phyloP scores from a whole-genome alignment of 2,113 vertebrate species.

The Python bivittatus region DNA sequence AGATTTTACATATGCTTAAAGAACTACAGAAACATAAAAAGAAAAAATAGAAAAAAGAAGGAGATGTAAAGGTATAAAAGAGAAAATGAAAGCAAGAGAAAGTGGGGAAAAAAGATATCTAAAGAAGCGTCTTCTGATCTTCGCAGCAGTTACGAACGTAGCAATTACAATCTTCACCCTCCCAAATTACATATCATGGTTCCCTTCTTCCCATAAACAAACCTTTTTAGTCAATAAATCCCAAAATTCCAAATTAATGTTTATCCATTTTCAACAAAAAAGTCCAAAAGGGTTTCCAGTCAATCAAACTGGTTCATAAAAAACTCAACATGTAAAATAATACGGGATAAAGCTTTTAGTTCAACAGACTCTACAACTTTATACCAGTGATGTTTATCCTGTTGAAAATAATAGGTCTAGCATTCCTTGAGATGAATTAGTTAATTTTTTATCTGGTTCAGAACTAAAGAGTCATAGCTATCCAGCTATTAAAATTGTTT shows the following conservation, averaged over 20 bases:
- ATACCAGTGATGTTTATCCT: background rate
- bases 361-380: background rate
- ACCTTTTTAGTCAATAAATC: background rate
- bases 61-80: background rate
- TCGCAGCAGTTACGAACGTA: background rate
- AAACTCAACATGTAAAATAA: background rate
- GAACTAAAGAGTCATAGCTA: background rate
- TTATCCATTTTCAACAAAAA: background rate
- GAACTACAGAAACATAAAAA: background rate
- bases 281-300: background rate
- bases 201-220: background rate
- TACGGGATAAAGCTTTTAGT: background rate
- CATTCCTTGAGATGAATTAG: background rate
- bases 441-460: background rate
- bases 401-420: background rate
- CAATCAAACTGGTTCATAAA: background rate
- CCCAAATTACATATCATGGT: background rate
- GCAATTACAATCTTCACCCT: background rate
- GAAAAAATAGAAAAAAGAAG: background rate
- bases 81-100: background rate
- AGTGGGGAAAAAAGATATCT: background rate
- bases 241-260: background rate
- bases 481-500: background rate
- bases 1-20: background rate
- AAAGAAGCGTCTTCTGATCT: background rate